Percentiles rank a stretch among this genome's conserved stretches.
phyloP scores from a whole-genome alignment of 2,888 invertebrate species.

The Sarcophaga carnaria region DNA sequence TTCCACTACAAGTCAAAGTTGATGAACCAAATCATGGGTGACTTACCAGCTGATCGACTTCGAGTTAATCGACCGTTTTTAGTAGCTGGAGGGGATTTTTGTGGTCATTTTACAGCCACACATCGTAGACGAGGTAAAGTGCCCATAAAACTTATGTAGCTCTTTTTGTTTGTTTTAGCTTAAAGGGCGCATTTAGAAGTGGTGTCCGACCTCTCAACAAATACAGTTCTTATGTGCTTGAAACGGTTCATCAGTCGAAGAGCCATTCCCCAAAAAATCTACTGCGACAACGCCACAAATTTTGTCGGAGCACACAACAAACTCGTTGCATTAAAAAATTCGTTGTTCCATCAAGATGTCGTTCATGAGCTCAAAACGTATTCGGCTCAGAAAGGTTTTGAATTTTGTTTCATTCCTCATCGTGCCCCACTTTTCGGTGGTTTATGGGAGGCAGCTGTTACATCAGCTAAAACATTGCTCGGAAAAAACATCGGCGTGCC shows the following conservation, averaged over 20 bases:
- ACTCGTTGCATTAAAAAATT: background rate
- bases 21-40: background rate
- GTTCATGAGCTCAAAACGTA: too few species aligned
- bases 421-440: conserved; percentile 10
- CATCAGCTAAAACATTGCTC: background rate
- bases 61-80: conserved; percentile 9
- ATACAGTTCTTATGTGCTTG: background rate
- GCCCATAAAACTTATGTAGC: conserved; percentile 48
- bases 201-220: background rate
- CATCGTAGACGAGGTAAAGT: conserved; percentile 29
- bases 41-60: too few species aligned
- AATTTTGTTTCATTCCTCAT: conserved; percentile 30
- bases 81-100: conserved; percentile 51
- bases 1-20: background rate
- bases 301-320: background rate
- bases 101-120: conserved; percentile 60
- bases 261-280: background rate
- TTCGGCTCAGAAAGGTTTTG: background rate
- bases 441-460: background rate
- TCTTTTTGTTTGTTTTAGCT: conserved; percentile 35
- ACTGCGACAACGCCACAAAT: conserved; percentile 7
- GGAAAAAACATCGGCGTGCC: background rate
- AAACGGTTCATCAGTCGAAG: background rate
- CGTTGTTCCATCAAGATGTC: too few species aligned
- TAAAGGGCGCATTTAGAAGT: conserved; percentile 16